Percentiles rank a stretch among this genome's conserved stretches.
These are phyloP conservation scores for Mamestra brassicae DNA, from an alignment of 2,888 invertebrate species.

Conservation along the genomic window DNA sequence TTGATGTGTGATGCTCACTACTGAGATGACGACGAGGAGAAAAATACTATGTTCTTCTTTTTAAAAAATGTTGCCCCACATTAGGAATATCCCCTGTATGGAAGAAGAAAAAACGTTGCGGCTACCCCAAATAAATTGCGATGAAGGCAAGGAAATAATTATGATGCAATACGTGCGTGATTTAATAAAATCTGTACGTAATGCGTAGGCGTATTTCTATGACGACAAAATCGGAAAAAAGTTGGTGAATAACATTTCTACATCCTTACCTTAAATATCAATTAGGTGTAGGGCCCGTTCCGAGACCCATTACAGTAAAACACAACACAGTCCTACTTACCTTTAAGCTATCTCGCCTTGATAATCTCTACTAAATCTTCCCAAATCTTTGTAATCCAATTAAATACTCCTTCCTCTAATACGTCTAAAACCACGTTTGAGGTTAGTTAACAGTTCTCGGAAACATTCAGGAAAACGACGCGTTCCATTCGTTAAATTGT, in stretches of 20 bases:
- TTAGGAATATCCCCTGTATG: no score
- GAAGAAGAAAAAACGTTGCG: neutral
- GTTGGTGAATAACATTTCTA: neutral
- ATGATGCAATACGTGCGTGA: neutral
- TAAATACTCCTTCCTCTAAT: neutral
- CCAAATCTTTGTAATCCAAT: conserved; percentile 13
- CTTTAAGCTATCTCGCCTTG: neutral
- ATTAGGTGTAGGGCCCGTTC: neutral
- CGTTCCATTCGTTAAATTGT: neutral
- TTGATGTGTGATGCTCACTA: no score
- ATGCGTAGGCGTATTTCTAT: neutral
- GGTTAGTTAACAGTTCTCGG: conserved; percentile 6
- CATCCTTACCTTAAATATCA: neutral
- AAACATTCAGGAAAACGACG: neutral
- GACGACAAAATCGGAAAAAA: neutral
- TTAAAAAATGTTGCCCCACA: no score
- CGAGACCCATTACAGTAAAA: neutral
- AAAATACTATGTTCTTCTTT: no score
- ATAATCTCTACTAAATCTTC: neutral
- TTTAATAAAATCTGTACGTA: no score
- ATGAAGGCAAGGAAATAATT: neutral
- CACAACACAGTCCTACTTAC: neutral
- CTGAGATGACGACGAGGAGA: no score
- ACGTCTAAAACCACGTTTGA: neutral
- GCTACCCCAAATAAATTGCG: neutral